These are phyloP conservation scores for Harpagus bidentatus DNA, from an alignment of 2,113 vertebrate genomes.

Conservation along the genomic window DNA sequence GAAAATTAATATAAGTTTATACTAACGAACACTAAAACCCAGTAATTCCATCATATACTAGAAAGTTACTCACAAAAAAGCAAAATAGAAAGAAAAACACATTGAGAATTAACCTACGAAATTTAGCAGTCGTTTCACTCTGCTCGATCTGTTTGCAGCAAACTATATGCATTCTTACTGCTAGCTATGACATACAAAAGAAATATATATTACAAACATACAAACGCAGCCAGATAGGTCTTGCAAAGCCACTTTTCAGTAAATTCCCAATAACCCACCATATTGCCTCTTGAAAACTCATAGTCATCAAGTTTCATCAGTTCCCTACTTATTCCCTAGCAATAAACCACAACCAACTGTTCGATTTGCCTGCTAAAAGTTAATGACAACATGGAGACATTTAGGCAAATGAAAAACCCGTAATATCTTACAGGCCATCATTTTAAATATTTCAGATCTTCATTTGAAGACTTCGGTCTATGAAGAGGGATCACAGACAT, in stretches of 20 bases:
- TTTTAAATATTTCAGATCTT: background rate
- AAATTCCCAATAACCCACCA: background rate
- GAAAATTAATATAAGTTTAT: background rate
- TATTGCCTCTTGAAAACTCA: background rate
- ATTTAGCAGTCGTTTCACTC: background rate
- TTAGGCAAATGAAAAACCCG: background rate
- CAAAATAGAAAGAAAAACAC: background rate
- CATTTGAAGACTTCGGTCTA: background rate
- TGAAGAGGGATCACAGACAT: background rate
- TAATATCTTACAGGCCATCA: background rate
- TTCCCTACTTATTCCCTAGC: background rate
- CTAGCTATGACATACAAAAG: background rate
- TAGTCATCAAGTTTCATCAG: background rate
- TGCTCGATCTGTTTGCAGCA: background rate
- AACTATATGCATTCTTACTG: background rate
- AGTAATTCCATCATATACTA: background rate
- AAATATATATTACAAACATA: background rate
- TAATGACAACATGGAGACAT: background rate
- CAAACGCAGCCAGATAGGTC: background rate
- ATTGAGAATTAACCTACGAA: background rate
- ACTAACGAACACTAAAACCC: background rate
- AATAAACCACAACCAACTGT: background rate
- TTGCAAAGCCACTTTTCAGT: background rate
- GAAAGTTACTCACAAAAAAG: background rate
- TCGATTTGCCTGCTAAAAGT: background rate